Conservation (phyloP, 1,140 invertebrate species). For the Bombus sylvicola region DNA sequence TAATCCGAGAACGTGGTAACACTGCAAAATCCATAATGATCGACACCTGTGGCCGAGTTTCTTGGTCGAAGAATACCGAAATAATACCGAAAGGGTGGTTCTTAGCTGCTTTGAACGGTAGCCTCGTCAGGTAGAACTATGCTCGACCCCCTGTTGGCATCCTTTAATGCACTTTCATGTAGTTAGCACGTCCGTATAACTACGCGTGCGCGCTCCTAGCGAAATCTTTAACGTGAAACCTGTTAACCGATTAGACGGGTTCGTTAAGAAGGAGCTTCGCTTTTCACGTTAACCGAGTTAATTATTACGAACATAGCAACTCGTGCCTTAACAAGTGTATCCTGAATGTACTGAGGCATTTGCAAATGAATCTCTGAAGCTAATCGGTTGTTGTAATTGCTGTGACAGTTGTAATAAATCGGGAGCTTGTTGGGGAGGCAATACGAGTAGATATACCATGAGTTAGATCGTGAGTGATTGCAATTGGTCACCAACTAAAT, state of each 20-base stretch:
- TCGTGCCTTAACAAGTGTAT: too few relatives aligned
- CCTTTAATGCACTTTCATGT: constrained; percentile 29
- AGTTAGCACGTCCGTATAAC: neutral
- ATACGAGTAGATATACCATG: too few relatives aligned
- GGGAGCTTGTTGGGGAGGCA: too few relatives aligned
- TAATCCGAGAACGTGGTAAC: constrained; percentile 26
- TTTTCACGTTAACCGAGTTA: neutral
- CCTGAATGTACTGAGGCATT: too few relatives aligned
- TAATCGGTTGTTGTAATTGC: neutral
- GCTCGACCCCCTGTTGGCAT: constrained; percentile 2
- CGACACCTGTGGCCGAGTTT: constrained; percentile 59
- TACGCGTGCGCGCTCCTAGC: neutral
- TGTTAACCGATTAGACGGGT: constrained; percentile 52
- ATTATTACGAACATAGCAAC: constrained; percentile 6
- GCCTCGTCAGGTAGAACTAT: constrained; percentile 37
- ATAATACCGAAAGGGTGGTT: constrained; percentile 50
- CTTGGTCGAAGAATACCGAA: neutral
- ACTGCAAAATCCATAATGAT: constrained; percentile 50
- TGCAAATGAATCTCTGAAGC: neutral
- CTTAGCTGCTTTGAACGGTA: constrained; percentile 18
- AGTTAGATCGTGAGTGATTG: too few relatives aligned
- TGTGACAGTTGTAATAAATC: too few relatives aligned
- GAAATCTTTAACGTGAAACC: constrained; percentile 59
- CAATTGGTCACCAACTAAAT: too few relatives aligned
- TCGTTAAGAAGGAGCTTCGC: neutral